These are phyloP conservation scores for Bombus haemorrhoidalis DNA, from an alignment of 1,140 invertebrate genomes.

Conservation along the genomic window DNA sequence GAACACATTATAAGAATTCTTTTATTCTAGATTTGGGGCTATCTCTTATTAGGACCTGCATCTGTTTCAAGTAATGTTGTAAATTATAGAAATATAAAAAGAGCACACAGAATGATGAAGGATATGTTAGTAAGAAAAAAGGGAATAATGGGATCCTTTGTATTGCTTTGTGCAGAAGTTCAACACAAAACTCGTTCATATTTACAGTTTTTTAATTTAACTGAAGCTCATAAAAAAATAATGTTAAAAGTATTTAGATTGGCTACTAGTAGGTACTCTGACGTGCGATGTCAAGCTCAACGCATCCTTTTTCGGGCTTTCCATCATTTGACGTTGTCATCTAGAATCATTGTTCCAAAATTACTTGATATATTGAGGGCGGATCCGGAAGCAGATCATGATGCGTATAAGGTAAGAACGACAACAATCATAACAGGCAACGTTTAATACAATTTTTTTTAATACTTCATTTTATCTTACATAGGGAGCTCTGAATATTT, in stretches of 20 bases:
- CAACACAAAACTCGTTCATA: constrained; percentile 87
- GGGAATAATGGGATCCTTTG: constrained; percentile 85
- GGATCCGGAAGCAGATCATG: constrained; percentile 85
- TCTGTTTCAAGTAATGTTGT: constrained; percentile 82
- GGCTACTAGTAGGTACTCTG: constrained; percentile 87
- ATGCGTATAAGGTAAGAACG: constrained; percentile 86
- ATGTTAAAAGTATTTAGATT: constrained; percentile 86
- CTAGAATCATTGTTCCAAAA: constrained; percentile 83
- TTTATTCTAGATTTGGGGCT: constrained; percentile 84
- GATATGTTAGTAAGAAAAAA: constrained; percentile 85
- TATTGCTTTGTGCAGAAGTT: constrained; percentile 86
- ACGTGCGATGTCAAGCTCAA: constrained; percentile 87
- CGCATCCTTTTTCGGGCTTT: constrained; percentile 82
- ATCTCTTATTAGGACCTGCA: constrained; percentile 84
- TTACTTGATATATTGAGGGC: constrained; percentile 85
- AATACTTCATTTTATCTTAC: constrained; percentile 1
- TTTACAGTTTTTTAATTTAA: constrained; percentile 79
- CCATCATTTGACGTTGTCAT: constrained; percentile 85
- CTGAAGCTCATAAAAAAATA: constrained; percentile 85
- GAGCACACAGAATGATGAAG: constrained; percentile 85
- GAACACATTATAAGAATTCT: not conserved
- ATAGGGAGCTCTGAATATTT: constrained; percentile 90
- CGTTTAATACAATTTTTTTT: not conserved
- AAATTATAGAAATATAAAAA: constrained; percentile 84
- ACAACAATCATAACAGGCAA: not conserved